Percentiles rank a stretch among this genome's conserved stretches.
Evolutionary conservation across 2,888 invertebrate genomes (phyloP).

Genomic region (Athrips mouffetella): DNA sequence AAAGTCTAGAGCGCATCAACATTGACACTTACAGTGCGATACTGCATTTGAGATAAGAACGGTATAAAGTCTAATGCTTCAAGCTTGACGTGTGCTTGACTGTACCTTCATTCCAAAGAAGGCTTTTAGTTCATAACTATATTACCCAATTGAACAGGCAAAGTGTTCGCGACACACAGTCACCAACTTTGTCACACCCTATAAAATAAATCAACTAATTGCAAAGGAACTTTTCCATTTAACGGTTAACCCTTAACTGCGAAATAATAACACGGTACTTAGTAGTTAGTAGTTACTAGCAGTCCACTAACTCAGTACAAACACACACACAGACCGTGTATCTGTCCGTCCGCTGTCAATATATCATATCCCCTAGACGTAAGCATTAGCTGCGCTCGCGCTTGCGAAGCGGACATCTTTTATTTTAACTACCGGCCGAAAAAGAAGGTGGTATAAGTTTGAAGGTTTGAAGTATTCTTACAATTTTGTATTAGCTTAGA

Average conservation of each 20-base stretch:
- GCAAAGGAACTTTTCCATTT: conserved; percentile 6
- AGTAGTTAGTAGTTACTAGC: conserved; percentile 20
- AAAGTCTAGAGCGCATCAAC: too few relatives aligned
- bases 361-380: conserved; percentile 64
- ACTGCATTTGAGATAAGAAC: too few relatives aligned
- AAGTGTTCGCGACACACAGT: not conserved
- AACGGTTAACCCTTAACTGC: conserved; percentile 23
- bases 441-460: not conserved
- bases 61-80: too few relatives aligned
- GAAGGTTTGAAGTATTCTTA: not conserved
- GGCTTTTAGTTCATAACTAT: too few relatives aligned
- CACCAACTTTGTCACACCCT: not conserved
- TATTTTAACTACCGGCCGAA: conserved; percentile 35
- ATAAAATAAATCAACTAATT: not conserved
- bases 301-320: conserved; percentile 35
- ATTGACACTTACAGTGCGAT: too few relatives aligned
- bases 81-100: too few relatives aligned
- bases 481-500: too few relatives aligned
- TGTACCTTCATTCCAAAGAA: too few relatives aligned
- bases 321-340: conserved; percentile 36
- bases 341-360: conserved; percentile 61
- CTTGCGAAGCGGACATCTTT: conserved; percentile 53
- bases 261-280: conserved; percentile 58
- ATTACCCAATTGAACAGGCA: too few relatives aligned
- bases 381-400: conserved; percentile 57